These are phyloP conservation scores for Elaphurus davidianus DNA, from an alignment of 2,113 vertebrate genomes.

Conservation along the genomic window DNA sequence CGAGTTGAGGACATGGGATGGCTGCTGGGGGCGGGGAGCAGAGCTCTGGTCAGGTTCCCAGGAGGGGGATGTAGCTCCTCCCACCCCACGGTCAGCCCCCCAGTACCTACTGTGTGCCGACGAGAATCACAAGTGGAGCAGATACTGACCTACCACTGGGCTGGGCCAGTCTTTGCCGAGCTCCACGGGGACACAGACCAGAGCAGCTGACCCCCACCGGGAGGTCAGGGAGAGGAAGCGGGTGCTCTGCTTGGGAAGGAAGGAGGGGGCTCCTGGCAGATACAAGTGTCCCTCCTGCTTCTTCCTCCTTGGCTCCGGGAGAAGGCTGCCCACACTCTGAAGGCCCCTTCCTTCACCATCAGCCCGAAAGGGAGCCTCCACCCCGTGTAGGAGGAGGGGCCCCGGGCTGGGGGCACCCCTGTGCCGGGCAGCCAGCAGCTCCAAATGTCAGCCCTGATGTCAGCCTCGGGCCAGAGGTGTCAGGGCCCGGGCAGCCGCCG, in stretches of 20 bases:
- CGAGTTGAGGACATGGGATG: neutral
- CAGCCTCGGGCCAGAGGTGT: neutral
- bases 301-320: fast-evolving
- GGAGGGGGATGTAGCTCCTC: no score
- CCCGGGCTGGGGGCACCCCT: neutral
- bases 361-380: neutral
- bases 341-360: fast-evolving
- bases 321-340: neutral
- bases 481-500: fast-evolving
- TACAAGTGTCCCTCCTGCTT: fast-evolving
- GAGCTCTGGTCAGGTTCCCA: neutral
- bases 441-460: neutral
- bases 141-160: fast-evolving
- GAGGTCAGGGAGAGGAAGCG: neutral
- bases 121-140: fast-evolving
- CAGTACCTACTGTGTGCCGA: fast-evolving
- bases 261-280: neutral
- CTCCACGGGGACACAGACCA: fast-evolving
- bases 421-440: neutral
- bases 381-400: neutral
- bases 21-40: neutral
- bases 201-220: fast-evolving
- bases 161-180: fast-evolving
- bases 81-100: fast-evolving
- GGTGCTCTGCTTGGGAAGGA: neutral